Evolutionary conservation across 1,140 invertebrate genomes (phyloP), one percentile per base, ranked within the genome.

Genomic region (Fopius arisanus): DNA sequence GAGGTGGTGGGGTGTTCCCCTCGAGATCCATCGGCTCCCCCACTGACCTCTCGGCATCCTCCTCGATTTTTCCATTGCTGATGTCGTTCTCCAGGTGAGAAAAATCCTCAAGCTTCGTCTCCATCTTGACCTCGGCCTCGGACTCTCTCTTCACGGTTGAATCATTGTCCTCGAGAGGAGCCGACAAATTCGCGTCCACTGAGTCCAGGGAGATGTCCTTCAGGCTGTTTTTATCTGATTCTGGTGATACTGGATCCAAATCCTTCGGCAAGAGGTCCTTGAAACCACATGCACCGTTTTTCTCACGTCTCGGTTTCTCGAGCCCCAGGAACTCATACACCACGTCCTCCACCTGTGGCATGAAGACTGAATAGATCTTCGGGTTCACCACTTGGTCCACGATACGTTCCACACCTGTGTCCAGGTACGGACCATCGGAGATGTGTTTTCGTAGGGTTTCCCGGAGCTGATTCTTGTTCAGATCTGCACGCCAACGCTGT

Each of bases 331-430:
- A 95, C 81, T 94, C 93, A 82, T 96, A 97, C 0, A 97, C 94
- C 10, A 96, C 92, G 80, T 96, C 94, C 86, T 97, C 96, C 62
- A 98, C 95, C 89, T 96, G 93, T 6, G 96, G 94, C 81, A 96
- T 92, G 83, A 98, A 97, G 2, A 96, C 91, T 7, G 92, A 91
- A 75, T 93, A 92, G 5, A 97, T 93, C 89, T 97, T 97, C 3
- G 96, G 96, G 87, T 97, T 96, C 0, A 98, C 96, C 0, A 97
- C 95, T 90, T 98, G 96, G 85, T 98, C 96, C 0, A 98, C 96
- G 74, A 98, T 96, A 77, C 96, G 91, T 84, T 97, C 96, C 3
- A 98, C 94, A 21, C 96, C 96, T 72, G 91, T 82, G 62, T 90
- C 88, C 6, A 89, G 87, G 29, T 87, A 88, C 3, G 87, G 80